Evolutionary conservation across 2,888 invertebrate genomes (phyloP).

Genomic region (Drepana falcataria): DNA sequence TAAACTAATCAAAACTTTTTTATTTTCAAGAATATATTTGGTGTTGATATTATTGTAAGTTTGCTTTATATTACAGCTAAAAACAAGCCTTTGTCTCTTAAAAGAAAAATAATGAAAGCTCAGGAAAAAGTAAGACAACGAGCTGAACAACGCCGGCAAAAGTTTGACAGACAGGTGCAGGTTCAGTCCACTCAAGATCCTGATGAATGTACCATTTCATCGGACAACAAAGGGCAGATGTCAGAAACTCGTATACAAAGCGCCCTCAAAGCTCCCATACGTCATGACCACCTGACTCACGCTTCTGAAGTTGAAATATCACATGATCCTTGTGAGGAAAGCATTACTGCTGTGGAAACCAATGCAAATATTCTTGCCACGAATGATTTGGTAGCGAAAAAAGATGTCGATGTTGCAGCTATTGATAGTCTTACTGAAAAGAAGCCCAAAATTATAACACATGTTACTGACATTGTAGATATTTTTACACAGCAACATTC

Average conservation of each 20-base stretch:
- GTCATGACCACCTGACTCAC: conserved; percentile 23
- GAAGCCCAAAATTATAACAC: background rate
- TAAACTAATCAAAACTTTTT: too few relatives aligned
- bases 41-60: too few relatives aligned
- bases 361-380: background rate
- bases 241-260: conserved; percentile 6
- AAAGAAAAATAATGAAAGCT: conserved; percentile 52
- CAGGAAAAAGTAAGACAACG: conserved; percentile 49
- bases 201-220: background rate
- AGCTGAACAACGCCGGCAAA: conserved; percentile 34
- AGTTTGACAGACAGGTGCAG: conserved; percentile 21
- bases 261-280: conserved; percentile 17
- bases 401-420: background rate
- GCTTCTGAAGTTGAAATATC: conserved; percentile 37
- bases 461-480: background rate
- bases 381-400: conserved; percentile 5
- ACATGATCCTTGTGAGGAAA: conserved; percentile 14
- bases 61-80: conserved; percentile 32
- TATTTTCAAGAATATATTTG: too few relatives aligned
- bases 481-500: background rate
- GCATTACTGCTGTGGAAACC: conserved; percentile 3
- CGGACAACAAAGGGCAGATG: background rate
- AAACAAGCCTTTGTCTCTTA: conserved; percentile 34
- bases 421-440: background rate
- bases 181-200: conserved; percentile 1